These are phyloP conservation scores for Bombylius discolor DNA, from an alignment of 2,888 invertebrate species.

Conservation along the genomic window DNA sequence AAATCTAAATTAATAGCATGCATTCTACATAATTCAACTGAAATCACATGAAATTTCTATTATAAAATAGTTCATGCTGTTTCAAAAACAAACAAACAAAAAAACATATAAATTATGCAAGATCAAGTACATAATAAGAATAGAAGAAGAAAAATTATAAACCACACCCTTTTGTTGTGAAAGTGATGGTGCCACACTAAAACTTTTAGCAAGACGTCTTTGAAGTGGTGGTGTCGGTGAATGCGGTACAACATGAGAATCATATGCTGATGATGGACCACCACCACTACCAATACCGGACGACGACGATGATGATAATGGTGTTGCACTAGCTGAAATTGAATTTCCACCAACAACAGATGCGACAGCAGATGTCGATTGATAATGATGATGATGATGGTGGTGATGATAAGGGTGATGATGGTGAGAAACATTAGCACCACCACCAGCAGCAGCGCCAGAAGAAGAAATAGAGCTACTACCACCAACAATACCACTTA, in stretches of 20 bases:
- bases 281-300: constrained; percentile 17
- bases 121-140: too few species aligned
- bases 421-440: constrained; percentile 11
- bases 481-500: constrained; percentile 14
- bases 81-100: too few species aligned
- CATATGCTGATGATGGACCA: constrained; percentile 19
- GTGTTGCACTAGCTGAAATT: constrained; percentile 15
- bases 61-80: too few species aligned
- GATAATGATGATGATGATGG: constrained; percentile 25
- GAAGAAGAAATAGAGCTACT: constrained; percentile 11
- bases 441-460: constrained; percentile 8
- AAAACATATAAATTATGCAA: too few species aligned
- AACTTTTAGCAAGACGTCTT: constrained; percentile 80
- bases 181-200: constrained; percentile 68
- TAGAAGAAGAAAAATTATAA: neutral
- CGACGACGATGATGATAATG: constrained; percentile 13
- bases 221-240: constrained; percentile 74
- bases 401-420: constrained; percentile 1
- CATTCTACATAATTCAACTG: too few species aligned
- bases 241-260: constrained; percentile 40
- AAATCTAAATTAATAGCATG: too few species aligned
- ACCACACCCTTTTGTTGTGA: constrained; percentile 37
- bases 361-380: constrained; percentile 18
- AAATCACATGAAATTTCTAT: too few species aligned
- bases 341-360: constrained; percentile 2